Conservation (phyloP, 2,888 invertebrate species). For the Ephialtes manifestator region DNA sequence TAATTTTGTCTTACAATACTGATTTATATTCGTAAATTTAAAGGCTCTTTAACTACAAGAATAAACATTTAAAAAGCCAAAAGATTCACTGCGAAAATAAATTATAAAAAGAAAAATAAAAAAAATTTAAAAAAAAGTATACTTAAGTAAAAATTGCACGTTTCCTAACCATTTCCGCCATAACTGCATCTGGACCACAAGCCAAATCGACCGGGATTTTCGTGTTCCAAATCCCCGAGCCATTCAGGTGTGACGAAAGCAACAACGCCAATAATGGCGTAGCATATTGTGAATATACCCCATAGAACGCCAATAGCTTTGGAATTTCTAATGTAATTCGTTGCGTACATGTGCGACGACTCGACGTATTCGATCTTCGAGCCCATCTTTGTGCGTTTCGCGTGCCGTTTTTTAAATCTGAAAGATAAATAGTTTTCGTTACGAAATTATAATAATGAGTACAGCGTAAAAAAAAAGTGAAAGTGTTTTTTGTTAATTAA, state of each 20-base stretch:
- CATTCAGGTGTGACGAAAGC: constrained; percentile 98
- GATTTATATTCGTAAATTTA: no score
- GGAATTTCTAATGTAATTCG: constrained; percentile 96
- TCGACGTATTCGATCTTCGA: constrained; percentile 97
- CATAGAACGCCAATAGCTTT: constrained; percentile 98
- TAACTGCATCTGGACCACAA: constrained; percentile 95
- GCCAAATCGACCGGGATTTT: constrained; percentile 96
- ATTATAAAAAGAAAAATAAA: background rate
- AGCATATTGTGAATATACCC: constrained; percentile 99
- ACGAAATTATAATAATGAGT: background rate
- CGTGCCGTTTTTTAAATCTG: constrained; percentile 37
- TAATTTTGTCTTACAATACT: no score
- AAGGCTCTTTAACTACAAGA: no score
- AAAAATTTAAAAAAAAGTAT: background rate
- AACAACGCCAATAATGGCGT: constrained; percentile 97
- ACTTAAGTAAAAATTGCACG: background rate
- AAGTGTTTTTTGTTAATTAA: constrained; percentile 21
- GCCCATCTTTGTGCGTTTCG: constrained; percentile 89
- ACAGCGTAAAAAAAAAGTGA: background rate
- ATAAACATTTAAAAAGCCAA: no score
- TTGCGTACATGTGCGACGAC: constrained; percentile 95
- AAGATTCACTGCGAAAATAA: background rate
- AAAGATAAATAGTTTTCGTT: constrained; percentile 3
- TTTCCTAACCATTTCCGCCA: constrained; percentile 82
- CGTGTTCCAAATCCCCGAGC: constrained; percentile 94